Evolutionary conservation across 2,797 vertebrate species (phyloP).

Genomic region (Halcyon badia): DNA sequence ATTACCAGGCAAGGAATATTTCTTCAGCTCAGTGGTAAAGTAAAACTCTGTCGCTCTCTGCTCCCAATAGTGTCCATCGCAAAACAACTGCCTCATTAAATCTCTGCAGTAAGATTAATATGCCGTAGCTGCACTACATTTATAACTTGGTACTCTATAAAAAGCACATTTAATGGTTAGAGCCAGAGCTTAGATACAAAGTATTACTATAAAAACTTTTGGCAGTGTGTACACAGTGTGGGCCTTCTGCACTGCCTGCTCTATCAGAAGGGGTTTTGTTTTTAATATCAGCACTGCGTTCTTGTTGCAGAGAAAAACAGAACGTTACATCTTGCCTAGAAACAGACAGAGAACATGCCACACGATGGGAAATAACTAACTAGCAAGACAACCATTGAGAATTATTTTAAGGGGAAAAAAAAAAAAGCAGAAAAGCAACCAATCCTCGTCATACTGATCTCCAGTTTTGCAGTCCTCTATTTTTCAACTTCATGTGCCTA

Average conservation of each 20-base stretch:
- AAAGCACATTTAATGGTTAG: slow-evolving; percentile 87
- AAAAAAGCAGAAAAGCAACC: slow-evolving; percentile 44
- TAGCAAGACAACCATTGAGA: slow-evolving; percentile 10
- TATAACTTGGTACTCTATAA: slow-evolving; percentile 90
- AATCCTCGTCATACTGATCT: slow-evolving; percentile 33
- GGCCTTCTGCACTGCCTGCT: slow-evolving; percentile 65
- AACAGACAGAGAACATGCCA: slow-evolving; percentile 23
- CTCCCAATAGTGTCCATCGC: slow-evolving; percentile 90
- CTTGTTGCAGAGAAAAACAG: slow-evolving; percentile 56
- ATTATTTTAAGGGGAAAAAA: slow-evolving; percentile 15
- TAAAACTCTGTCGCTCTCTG: slow-evolving; percentile 91
- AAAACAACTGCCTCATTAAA: slow-evolving; percentile 98
- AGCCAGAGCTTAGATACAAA: slow-evolving; percentile 85
- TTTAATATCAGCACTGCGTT: slow-evolving; percentile 29
- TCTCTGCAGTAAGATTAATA: slow-evolving; percentile 90
- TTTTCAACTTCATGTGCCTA: slow-evolving; percentile 36
- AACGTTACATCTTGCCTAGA: slow-evolving; percentile 25
- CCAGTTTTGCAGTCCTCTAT: not conserved
- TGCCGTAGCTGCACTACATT: slow-evolving; percentile 88
- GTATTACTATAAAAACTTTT: slow-evolving; percentile 87
- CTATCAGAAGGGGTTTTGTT: slow-evolving; percentile 54
- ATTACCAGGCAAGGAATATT: slow-evolving; percentile 90
- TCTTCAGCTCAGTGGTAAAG: slow-evolving; percentile 91
- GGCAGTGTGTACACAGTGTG: slow-evolving; percentile 71
- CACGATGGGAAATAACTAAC: slow-evolving; percentile 31